Evolutionary conservation across 2,888 invertebrate genomes (phyloP), one percentile per base, ranked within the genome.

Genomic region (Dorcus hopei): DNA sequence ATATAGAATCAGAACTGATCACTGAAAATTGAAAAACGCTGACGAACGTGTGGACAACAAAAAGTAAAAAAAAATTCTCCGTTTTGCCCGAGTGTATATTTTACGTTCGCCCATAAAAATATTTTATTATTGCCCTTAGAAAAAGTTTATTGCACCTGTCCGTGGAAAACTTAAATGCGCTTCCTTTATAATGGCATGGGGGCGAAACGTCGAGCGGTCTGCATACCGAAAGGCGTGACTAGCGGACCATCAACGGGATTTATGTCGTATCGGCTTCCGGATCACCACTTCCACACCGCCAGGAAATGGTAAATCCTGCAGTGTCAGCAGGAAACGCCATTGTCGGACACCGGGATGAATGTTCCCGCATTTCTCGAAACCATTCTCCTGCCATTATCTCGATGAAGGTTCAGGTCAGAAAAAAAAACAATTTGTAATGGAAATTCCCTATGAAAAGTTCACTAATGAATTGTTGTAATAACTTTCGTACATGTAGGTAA

Each of bases 261-360:
- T 70, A 69, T 67, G 62, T 61, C 64, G 59, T 49, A 59, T 55
- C 56, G 62, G 58, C 63, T 66, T 65, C 60, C 58, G 63, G 61
- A 62, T 65, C 63, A 58, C 57, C 55, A 57, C 61, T 65, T 59
- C 54, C 59, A 63, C 53, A 59, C 49, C 57, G 51, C 61, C 58
- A 65, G 68, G 69, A 69, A 69, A 66, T 62, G 66, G 64, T 62
- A 66, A 67, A 69, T 68, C 62, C 67, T 59, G 65, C 66, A 61
- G 61, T 49, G 66, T 61, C 59, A 65, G 66, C 70, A 67, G 69
- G 68, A 70, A 69, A 64, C 62, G 61, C 62, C 52, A 57, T 55
- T 61, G 63, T 11, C 38, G 68, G 65, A 66, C 64, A 58, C 56
- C 48, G 53, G 57, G 59, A 63, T 65, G 54, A 49, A 60, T 57